phyloP scores from a whole-genome alignment of 2,888 invertebrate genomes.

The Brenthis daphne region DNA sequence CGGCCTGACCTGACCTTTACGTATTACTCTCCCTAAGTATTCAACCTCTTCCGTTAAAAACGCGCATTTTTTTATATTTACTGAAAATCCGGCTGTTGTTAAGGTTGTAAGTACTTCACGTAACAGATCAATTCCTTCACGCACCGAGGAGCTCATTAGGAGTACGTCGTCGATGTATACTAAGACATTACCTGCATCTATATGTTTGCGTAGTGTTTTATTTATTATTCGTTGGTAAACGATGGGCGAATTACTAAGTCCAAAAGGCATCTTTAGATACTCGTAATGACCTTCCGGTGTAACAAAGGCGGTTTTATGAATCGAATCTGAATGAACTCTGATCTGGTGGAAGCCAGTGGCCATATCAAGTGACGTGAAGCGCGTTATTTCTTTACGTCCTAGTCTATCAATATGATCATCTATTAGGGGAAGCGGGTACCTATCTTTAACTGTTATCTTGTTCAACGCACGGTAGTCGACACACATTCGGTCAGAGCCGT shows the following conservation, averaged over 20 bases:
- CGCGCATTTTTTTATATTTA: conserved; percentile 38
- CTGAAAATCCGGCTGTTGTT: conserved; percentile 15
- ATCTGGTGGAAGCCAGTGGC: background rate
- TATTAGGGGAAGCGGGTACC: conserved; percentile 31
- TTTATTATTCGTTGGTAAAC: conserved; percentile 40
- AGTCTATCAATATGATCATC: conserved; percentile 32
- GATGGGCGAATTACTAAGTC: conserved; percentile 33
- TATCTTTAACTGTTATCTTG: conserved; percentile 26
- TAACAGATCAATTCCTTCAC: conserved; percentile 30
- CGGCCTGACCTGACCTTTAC: conserved; percentile 37
- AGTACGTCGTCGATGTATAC: conserved; percentile 40
- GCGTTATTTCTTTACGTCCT: conserved; percentile 7
- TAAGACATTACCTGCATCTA: conserved; percentile 30
- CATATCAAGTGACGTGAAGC: conserved; percentile 1
- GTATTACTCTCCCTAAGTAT: conserved; percentile 37
- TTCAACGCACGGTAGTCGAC: conserved; percentile 36
- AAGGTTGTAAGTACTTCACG: conserved; percentile 30
- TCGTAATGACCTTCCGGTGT: conserved; percentile 12
- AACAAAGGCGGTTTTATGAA: background rate
- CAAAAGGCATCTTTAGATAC: conserved; percentile 36
- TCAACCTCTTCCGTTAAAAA: conserved; percentile 38
- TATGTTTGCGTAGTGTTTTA: conserved; percentile 30
- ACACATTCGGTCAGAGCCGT: conserved; percentile 36
- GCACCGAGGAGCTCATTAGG: conserved; percentile 28
- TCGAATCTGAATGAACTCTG: conserved; percentile 7